Evolutionary conservation across 2,888 invertebrate species (phyloP).

Genomic region (Tiphia femorata): DNA sequence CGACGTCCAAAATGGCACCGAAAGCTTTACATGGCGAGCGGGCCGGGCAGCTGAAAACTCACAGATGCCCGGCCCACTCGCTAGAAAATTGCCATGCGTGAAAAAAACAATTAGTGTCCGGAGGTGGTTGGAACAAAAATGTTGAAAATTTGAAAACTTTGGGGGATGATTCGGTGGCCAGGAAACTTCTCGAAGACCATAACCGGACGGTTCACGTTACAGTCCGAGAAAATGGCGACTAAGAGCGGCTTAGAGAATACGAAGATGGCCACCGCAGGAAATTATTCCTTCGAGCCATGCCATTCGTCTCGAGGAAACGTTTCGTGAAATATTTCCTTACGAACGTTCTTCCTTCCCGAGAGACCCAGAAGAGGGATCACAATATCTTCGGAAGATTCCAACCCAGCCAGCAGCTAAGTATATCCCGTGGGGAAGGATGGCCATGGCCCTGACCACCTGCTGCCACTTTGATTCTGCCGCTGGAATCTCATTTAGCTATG

Average conservation of each 20-base stretch:
- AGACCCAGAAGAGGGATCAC: conserved; percentile 21
- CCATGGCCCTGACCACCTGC: conserved; percentile 66
- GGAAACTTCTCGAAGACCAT: too few relatives aligned
- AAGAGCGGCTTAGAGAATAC: background rate
- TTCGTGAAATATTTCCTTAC: too few relatives aligned
- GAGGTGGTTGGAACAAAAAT: too few relatives aligned
- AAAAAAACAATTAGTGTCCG: conserved; percentile 32
- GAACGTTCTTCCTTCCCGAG: conserved; percentile 23
- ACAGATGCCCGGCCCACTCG: conserved; percentile 33
- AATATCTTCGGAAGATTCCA: conserved; percentile 20
- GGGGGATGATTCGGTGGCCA: too few relatives aligned
- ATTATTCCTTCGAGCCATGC: too few relatives aligned
- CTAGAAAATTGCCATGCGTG: conserved; percentile 21
- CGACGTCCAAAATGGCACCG: conserved; percentile 31
- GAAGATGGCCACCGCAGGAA: background rate
- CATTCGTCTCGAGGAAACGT: too few relatives aligned
- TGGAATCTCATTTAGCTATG: conserved; percentile 66
- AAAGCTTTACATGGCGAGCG: conserved; percentile 34
- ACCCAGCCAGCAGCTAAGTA: conserved; percentile 27
- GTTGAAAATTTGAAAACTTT: too few relatives aligned
- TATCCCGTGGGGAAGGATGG: conserved; percentile 50
- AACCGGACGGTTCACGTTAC: background rate
- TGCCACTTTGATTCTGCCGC: conserved; percentile 68
- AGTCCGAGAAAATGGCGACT: background rate
- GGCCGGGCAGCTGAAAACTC: conserved; percentile 27